phyloP scores from a whole-genome alignment of 2,113 vertebrate species.

The Heliornis fulica region DNA sequence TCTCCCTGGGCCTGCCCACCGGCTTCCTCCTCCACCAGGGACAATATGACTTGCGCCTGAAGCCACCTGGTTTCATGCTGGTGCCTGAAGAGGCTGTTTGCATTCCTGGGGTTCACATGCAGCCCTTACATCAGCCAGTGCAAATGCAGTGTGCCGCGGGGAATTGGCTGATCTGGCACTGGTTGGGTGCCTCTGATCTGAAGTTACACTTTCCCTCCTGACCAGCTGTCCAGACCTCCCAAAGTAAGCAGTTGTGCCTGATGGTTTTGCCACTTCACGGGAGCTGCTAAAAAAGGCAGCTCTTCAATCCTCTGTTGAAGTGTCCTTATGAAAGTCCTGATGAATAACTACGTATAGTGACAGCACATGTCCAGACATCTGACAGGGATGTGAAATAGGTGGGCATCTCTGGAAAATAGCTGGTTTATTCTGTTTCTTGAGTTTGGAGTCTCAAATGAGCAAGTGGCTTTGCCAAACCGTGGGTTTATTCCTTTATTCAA shows the following conservation, averaged over 20 bases:
- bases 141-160: neutral
- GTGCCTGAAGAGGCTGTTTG: neutral
- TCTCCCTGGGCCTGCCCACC: neutral
- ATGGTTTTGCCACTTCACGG: neutral
- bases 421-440: neutral
- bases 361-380: neutral
- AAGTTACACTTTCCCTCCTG: neutral
- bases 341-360: rapidly evolving
- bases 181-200: neutral
- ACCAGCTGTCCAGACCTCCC: neutral
- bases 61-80: neutral
- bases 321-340: neutral
- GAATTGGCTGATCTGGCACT: neutral
- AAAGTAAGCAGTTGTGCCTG: neutral
- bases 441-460: neutral
- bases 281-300: neutral
- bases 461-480: neutral
- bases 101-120: neutral
- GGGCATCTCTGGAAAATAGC: neutral
- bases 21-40: neutral
- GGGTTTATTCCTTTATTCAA: neutral
- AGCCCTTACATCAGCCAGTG: neutral
- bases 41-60: neutral
- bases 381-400: neutral
- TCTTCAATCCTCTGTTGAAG: neutral